Evolutionary conservation across 2,888 invertebrate genomes (phyloP), one percentile per base, ranked within the genome.

Genomic region (Phaedon cochleariae): DNA sequence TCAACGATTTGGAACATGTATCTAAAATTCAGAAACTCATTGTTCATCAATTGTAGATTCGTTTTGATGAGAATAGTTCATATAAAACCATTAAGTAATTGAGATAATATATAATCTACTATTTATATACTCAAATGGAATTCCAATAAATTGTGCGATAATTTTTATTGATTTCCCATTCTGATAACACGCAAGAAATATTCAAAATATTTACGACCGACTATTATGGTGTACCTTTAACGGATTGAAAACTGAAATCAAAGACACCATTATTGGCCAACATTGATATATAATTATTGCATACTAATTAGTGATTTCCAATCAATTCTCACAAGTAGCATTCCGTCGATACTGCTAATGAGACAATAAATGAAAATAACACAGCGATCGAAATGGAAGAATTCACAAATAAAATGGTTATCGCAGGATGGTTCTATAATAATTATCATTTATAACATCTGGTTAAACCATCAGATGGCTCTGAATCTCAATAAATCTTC

Each of bases 191-290:
- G 10, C 12, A 2, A 41, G 41, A 41, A 41, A 41, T 15, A 41
- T 41, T 41, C 41, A 15, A 41, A 41, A 41, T 41, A 41, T 41
- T 41, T 41, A 41, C 41, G 41, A 41, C 41, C 7, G 41, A 41
- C 1, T 41, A 41, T 41, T 15, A 41, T 41, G 41, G 41, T 41
- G 12, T 7, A 12, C 9, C 7, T 15, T 15, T 41, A 41, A 41
- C 41, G 41, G 41, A 41, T 15, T 7, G 41, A 41, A 26, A 26
- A 41, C 12, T 41, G 41, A 41, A 41, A 41, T 41, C 41, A 10
- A 41, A 41, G 41, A 41, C 41, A 41, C 41, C 41, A 41, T 41
- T 41, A 41, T 41, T 41, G 41, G 41, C 41, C 41, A 41, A 41
- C 41, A 15, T 41, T 41, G 41, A 41, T 41, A 15, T 41, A 41